Evolutionary conservation across 2,113 vertebrate genomes (phyloP).

Genomic region (Tachycineta bicolor): DNA sequence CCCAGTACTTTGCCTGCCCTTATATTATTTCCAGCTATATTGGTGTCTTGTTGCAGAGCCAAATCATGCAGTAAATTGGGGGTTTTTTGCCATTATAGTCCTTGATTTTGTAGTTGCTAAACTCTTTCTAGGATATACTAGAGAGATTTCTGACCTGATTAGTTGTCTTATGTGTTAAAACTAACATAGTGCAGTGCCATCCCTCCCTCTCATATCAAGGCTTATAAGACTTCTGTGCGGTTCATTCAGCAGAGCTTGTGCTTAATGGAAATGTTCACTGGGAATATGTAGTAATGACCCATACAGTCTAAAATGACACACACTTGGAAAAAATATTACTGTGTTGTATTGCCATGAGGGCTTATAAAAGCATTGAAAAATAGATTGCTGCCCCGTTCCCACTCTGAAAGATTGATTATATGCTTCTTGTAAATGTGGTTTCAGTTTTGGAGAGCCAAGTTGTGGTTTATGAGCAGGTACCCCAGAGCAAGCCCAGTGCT

Average conservation of each 20-base stretch:
- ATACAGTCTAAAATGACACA: background rate
- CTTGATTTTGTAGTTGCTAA: background rate
- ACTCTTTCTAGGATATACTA: background rate
- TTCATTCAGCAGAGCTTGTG: background rate
- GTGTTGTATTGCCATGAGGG: background rate
- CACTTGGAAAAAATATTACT: background rate
- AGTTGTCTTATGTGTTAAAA: background rate
- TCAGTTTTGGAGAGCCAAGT: background rate
- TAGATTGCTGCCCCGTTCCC: background rate
- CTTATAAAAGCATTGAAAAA: slow-evolving; percentile 1
- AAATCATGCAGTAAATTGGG: background rate
- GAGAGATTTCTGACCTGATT: background rate
- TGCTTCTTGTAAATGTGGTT: background rate
- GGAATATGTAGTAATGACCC: background rate
- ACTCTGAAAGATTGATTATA: background rate
- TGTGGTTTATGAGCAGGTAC: background rate
- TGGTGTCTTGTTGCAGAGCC: background rate
- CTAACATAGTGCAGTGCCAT: background rate
- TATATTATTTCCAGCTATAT: background rate
- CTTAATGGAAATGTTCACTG: background rate
- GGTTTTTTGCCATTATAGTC: background rate
- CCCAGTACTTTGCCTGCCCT: background rate
- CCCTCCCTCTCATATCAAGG: background rate
- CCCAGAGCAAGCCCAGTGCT: background rate
- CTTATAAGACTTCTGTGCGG: background rate